Conservation (phyloP, 2,888 invertebrate species). For the Caenorhabditis imperialis region DNA sequence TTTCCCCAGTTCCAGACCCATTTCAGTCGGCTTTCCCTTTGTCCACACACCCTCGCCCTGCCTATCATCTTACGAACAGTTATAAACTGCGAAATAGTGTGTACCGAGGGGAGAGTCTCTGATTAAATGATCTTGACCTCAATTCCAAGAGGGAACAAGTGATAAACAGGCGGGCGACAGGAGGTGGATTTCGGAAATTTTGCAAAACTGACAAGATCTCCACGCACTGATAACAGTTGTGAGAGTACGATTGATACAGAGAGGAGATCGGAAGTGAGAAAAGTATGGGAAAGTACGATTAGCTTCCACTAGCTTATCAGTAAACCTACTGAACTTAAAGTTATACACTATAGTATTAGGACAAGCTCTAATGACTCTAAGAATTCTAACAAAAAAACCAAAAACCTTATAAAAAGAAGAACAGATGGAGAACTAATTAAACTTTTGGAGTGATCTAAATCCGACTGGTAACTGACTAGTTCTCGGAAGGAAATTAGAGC, state of each 20-base stretch:
- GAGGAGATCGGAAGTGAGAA: too few species aligned
- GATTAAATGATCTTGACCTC: constrained; percentile 64
- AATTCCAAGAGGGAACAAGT: constrained; percentile 23
- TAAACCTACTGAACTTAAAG: too few species aligned
- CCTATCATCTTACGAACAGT: constrained; percentile 38
- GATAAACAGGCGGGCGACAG: constrained; percentile 41
- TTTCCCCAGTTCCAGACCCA: not conserved
- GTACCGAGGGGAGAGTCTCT: constrained; percentile 30
- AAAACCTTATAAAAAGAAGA: too few species aligned
- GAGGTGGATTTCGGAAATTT: not conserved
- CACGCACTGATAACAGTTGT: not conserved
- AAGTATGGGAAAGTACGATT: too few species aligned
- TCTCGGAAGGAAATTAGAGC: constrained; percentile 30
- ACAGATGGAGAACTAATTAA: too few species aligned
- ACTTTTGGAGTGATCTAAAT: too few species aligned
- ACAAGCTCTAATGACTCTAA: too few species aligned
- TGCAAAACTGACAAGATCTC: constrained; percentile 9
- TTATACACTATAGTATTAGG: too few species aligned
- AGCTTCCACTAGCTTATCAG: too few species aligned
- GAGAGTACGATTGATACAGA: too few species aligned
- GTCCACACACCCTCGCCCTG: not conserved
- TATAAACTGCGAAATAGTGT: constrained; percentile 23
- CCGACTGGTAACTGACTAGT: too few species aligned
- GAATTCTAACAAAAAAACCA: too few species aligned
- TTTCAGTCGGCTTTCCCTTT: not conserved